Conservation (phyloP, 2,113 vertebrate species). For the Cervus canadensis region DNA sequence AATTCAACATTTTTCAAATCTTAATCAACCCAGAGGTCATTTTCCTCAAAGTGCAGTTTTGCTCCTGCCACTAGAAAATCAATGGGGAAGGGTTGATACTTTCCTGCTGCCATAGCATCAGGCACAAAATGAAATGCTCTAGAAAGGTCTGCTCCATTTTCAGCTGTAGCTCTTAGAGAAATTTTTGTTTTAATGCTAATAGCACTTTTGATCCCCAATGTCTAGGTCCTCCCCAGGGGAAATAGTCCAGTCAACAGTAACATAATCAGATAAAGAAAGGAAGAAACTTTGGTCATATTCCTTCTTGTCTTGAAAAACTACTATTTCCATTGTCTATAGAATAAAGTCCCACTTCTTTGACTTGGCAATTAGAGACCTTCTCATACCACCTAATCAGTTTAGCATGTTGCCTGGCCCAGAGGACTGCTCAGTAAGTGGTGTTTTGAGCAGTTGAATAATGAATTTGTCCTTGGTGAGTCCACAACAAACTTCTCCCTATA, state of each 20-base stretch:
- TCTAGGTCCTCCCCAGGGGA: not conserved
- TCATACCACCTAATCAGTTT: not conserved
- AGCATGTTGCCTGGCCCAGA: not conserved
- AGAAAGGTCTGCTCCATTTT: not conserved
- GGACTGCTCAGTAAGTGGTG: not conserved
- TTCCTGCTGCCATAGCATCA: not conserved
- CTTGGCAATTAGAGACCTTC: not conserved
- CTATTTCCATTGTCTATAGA: not conserved
- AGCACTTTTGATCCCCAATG: not conserved
- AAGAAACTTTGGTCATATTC: not conserved
- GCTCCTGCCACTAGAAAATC: slow-evolving; percentile 45
- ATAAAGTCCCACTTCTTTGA: not conserved
- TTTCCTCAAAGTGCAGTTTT: slow-evolving; percentile 55
- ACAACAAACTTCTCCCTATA: not conserved
- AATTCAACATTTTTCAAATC: slow-evolving; percentile 62
- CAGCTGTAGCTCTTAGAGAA: not conserved
- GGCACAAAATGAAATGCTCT: slow-evolving; percentile 13
- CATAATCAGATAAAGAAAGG: not conserved
- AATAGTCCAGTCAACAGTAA: not conserved
- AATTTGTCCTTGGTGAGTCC: not conserved
- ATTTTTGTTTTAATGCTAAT: slow-evolving; percentile 3
- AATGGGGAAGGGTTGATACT: slow-evolving; percentile 21
- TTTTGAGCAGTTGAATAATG: not conserved
- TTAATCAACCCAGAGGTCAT: slow-evolving; percentile 52
- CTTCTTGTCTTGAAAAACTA: not conserved